phyloP scores from a whole-genome alignment of 2,888 invertebrate species.

The Eueremaeus valkanovi region DNA sequence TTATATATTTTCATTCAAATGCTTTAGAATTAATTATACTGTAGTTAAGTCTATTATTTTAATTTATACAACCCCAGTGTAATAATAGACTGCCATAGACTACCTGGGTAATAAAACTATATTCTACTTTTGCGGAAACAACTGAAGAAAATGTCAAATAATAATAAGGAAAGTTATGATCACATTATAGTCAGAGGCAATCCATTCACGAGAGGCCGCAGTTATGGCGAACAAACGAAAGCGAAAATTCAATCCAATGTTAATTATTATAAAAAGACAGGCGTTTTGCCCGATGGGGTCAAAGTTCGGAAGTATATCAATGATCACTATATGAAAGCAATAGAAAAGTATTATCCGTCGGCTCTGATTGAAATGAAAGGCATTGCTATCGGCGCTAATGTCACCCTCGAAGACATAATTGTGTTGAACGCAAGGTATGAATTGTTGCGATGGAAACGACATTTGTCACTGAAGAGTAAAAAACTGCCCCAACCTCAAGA shows the following conservation, averaged over 20 bases:
- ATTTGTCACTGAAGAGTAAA: neutral
- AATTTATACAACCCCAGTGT: no score
- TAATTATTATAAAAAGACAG: neutral
- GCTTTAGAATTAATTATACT: no score
- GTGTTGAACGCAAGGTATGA: conserved; percentile 11
- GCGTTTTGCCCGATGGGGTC: neutral
- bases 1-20: no score
- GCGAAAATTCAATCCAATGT: neutral
- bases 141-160: no score
- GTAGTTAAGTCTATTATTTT: no score
- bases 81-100: no score
- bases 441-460: neutral
- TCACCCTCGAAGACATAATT: neutral
- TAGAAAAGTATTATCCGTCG: conserved; percentile 6
- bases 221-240: conserved; percentile 9
- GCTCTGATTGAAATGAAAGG: conserved; percentile 9
- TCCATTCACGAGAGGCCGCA: neutral
- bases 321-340: conserved; percentile 1
- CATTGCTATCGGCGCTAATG: conserved; percentile 17
- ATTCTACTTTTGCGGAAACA: no score
- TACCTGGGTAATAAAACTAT: no score
- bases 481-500: neutral
- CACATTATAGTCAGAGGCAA: conserved; percentile 1
- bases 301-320: neutral
- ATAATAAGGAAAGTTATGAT: neutral